Conservation (phyloP, 1,140 invertebrate species). For the Tetramorium alpestre region DNA sequence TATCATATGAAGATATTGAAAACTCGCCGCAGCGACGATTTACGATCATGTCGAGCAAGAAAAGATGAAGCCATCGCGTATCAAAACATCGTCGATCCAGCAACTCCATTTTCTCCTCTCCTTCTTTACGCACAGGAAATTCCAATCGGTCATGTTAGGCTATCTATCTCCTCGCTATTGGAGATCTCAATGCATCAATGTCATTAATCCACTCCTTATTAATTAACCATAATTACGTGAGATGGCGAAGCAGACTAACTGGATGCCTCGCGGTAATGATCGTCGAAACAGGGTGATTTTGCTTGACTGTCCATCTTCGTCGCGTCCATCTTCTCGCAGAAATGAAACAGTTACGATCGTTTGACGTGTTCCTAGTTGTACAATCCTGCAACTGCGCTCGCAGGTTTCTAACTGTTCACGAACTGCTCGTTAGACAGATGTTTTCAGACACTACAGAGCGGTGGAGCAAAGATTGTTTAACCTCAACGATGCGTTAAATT, state of each 20-base stretch:
- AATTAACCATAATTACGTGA: conserved; percentile 42
- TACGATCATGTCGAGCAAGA: conserved; percentile 45
- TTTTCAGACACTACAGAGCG: background rate
- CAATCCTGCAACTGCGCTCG: conserved; percentile 9
- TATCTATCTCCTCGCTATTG: conserved; percentile 13
- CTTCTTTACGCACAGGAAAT: conserved; percentile 3
- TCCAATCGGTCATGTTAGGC: conserved; percentile 10
- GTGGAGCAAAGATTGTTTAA: background rate
- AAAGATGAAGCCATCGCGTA: conserved; percentile 35
- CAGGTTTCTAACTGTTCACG: conserved; percentile 26
- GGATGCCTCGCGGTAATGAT: background rate
- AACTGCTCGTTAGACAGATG: conserved; percentile 27
- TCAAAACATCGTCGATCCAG: conserved; percentile 14
- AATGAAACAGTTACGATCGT: background rate
- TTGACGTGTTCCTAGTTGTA: background rate
- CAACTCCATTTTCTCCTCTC: conserved; percentile 11
- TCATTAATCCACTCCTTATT: conserved; percentile 12
- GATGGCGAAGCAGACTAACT: background rate
- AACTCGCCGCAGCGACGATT: conserved; percentile 45
- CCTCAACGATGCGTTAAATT: conserved; percentile 2
- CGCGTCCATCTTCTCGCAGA: background rate
- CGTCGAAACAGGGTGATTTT: background rate
- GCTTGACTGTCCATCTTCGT: background rate
- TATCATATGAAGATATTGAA: conserved; percentile 39
- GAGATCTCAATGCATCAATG: conserved; percentile 18